Percentiles rank a stretch among this genome's conserved stretches.
phyloP scores from a whole-genome alignment of 1,140 invertebrate genomes.

The Periplaneta americana region DNA sequence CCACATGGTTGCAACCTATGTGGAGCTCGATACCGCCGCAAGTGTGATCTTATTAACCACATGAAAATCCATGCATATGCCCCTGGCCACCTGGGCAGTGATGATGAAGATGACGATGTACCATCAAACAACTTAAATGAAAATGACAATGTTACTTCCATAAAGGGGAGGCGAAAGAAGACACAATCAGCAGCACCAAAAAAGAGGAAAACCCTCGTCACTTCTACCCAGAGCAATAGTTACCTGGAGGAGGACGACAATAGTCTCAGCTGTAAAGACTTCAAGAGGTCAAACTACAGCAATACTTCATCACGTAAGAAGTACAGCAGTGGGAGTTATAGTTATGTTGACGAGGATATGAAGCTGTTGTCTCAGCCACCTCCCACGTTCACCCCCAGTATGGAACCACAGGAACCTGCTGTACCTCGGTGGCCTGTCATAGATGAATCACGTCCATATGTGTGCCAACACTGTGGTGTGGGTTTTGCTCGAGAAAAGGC shows the following conservation, averaged over 20 bases:
- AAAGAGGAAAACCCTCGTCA: conserved; percentile 31
- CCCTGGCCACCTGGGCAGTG: conserved; percentile 31
- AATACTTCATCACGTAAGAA: conserved; percentile 5
- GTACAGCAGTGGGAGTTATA: background rate
- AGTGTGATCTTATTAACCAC: conserved; percentile 73
- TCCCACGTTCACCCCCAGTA: conserved; percentile 28
- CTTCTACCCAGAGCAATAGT: conserved; percentile 23
- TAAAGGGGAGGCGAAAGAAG: conserved; percentile 40
- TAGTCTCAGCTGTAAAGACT: conserved; percentile 26
- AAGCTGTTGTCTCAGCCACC: conserved; percentile 38
- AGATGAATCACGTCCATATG: conserved; percentile 69
- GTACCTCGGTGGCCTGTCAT: conserved; percentile 50
- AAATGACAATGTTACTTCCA: conserved; percentile 12
- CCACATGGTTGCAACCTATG: conserved; percentile 73
- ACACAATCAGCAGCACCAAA: conserved; percentile 34
- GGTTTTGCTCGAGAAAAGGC: conserved; percentile 76
- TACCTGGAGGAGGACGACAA: background rate
- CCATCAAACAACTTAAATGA: background rate
- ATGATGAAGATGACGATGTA: conserved; percentile 30
- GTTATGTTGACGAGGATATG: conserved; percentile 41
- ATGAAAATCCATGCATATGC: conserved; percentile 72
- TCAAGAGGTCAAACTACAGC: conserved; percentile 17
- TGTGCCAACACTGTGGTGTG: conserved; percentile 72
- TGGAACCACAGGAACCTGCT: conserved; percentile 14
- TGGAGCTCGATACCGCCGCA: conserved; percentile 67